Evolutionary conservation across 2,888 invertebrate species (phyloP).

Genomic region (Sarcophaga carnaria): DNA sequence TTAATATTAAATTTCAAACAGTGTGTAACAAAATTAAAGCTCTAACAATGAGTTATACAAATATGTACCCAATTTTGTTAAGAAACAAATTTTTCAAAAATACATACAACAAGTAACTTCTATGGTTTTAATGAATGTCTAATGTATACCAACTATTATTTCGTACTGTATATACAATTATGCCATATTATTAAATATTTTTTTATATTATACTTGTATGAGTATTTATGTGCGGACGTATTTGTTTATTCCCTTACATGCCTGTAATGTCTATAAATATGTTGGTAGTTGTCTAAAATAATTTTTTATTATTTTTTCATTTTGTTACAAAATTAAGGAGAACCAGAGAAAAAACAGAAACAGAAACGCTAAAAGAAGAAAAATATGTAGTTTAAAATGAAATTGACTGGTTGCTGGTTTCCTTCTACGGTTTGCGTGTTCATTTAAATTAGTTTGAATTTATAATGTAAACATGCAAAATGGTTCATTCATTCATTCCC

Average conservation of each 20-base stretch:
- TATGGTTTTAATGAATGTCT: background rate
- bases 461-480: constrained; percentile 63
- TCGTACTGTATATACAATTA: constrained; percentile 7
- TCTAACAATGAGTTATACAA: background rate
- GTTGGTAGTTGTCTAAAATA: constrained; percentile 17
- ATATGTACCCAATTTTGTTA: background rate
- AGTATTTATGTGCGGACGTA: background rate
- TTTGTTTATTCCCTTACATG: background rate
- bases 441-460: constrained; percentile 68
- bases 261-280: background rate
- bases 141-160: background rate
- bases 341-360: background rate
- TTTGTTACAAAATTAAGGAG: constrained; percentile 26
- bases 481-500: constrained; percentile 29
- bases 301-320: constrained; percentile 26
- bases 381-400: background rate
- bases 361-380: constrained; percentile 5
- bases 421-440: constrained; percentile 61
- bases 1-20: constrained; percentile 15
- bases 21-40: background rate
- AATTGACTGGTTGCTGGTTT: constrained; percentile 45
- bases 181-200: background rate
- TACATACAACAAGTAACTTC: background rate
- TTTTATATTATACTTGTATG: background rate
- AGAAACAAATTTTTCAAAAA: background rate